A percentile compares a stretch with the other conserved stretches of the same genome.
Evolutionary conservation across 2,888 invertebrate genomes (phyloP).

Genomic region (Cataglyphis livida): DNA sequence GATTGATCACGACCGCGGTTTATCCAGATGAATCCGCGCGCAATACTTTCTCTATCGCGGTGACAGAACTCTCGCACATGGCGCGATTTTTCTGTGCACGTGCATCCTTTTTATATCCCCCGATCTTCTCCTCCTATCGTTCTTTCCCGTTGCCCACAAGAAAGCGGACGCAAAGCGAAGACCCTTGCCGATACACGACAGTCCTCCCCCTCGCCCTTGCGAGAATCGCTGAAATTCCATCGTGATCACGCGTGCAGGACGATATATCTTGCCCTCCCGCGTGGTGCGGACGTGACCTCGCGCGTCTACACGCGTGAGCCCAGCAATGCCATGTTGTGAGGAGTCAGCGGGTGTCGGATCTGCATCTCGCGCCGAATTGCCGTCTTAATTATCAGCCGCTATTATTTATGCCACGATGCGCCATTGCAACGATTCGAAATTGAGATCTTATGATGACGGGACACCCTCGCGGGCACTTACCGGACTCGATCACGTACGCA

Average conservation of each 20-base stretch:
- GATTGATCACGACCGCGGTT: conserved; percentile 70
- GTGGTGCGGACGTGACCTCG: conserved; percentile 67
- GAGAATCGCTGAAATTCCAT: conserved; percentile 66
- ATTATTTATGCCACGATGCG: conserved; percentile 75
- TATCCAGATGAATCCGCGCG: conserved; percentile 75
- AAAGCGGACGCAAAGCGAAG: neutral
- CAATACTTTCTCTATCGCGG: conserved; percentile 71
- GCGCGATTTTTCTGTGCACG: conserved; percentile 51
- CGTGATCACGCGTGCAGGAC: conserved; percentile 31
- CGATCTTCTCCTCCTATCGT: neutral
- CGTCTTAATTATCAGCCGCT: conserved; percentile 79
- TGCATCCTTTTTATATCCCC: conserved; percentile 29
- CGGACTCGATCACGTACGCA: conserved; percentile 32
- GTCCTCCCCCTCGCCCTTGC: conserved; percentile 37
- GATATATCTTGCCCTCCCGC: conserved; percentile 66
- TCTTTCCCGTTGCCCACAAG: neutral
- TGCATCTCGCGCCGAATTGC: conserved; percentile 72
- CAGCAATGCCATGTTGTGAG: conserved; percentile 78
- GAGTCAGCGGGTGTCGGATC: conserved; percentile 79
- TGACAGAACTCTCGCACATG: conserved; percentile 64
- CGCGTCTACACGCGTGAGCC: conserved; percentile 76
- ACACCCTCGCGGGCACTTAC: conserved; percentile 32
- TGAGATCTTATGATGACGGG: conserved; percentile 20
- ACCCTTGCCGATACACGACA: conserved; percentile 56
- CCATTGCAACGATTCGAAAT: neutral